Base-by-base conservation (phyloP, 53 echinoderm and acorn worm species). In the Temnopleurus reevesii region DNA sequence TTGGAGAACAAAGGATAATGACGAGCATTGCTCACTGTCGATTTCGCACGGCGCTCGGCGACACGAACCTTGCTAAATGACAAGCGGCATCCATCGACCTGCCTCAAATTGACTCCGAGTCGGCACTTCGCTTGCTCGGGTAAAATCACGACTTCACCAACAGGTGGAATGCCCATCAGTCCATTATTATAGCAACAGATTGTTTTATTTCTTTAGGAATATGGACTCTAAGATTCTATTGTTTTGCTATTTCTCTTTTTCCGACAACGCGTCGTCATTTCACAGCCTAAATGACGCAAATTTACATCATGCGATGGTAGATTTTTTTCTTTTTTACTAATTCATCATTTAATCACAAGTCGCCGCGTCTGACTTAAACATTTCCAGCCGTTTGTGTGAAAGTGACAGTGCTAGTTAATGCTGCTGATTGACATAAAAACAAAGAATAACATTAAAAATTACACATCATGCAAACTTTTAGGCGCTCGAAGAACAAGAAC, bases 1-100 rank as follows among this genome's bases (percentile, higher is more conserved):
- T 45, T 45, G 45, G 44, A 23, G 61, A 86, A 86, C 86, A 86
- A 86, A 86, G 86, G 86, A 46, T 44, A 45, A 13, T 36, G 30
- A 23, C 25, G 34, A 53, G 35, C 56, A 83, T 53, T 18, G 55
- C 47, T 9, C 17, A 55, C 83, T 53, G 36, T 36, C 56, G 55
- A 55, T 30, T 83, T 83, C 57, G 83, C 56, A 83, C 57, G 36
- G 57, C 83, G 57, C 53, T 53, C 55, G n/a, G 38, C 83, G 56
- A 53, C 80, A 51, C 53, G 27, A 46, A n/a, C 51, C 43, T 38
- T 38, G 41, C 38, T 38, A 71, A 71, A 71, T 71, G 36, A 71
- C 36, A n/a, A 71, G 71, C 36, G 21, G 19, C 71, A 71, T 71
- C 71, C n/a, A 71, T 41, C 43, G 71, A 41, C 36, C 21, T 41